phyloP scores from a whole-genome alignment of 2,888 invertebrate genomes.

The Apodemia hepburni region DNA sequence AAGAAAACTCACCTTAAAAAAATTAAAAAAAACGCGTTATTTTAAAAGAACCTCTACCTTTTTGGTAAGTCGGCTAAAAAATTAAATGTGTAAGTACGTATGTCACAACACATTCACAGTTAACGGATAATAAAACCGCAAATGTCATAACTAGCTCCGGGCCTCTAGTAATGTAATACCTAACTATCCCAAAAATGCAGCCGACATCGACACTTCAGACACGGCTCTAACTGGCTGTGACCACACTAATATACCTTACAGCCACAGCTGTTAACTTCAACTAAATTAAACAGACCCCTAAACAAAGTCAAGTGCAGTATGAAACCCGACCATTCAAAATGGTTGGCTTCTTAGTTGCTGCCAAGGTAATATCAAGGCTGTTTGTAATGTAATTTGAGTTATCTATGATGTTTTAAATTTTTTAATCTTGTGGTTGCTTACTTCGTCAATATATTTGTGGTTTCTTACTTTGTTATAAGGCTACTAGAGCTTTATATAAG shows the following conservation, averaged over 20 bases:
- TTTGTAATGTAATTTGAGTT: conserved; percentile 36
- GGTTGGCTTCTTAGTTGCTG: conserved; percentile 31
- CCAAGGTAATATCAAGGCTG: conserved; percentile 38
- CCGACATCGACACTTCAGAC: conserved; percentile 43
- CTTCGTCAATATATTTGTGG: conserved; percentile 2
- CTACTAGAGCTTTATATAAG: neutral
- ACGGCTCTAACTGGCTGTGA: conserved; percentile 50
- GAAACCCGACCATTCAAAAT: conserved; percentile 24
- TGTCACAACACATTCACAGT: conserved; percentile 18
- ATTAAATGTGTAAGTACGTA: neutral
- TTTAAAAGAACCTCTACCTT: neutral
- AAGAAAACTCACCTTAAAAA: too few species aligned
- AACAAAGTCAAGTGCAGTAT: conserved; percentile 22
- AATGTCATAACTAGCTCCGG: conserved; percentile 35
- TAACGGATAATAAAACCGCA: conserved; percentile 37
- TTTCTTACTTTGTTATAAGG: neutral
- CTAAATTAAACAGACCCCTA: conserved; percentile 32
- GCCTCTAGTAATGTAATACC: conserved; percentile 43
- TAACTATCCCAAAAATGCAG: conserved; percentile 63
- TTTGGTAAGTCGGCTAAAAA: neutral
- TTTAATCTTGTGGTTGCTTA: conserved; percentile 15
- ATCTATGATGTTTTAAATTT: conserved; percentile 7
- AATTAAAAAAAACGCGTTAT: too few species aligned
- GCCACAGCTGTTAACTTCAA: conserved; percentile 33
- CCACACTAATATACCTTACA: conserved; percentile 50